phyloP scores from a whole-genome alignment of 2,113 vertebrate species.

The Crotalus helleri region DNA sequence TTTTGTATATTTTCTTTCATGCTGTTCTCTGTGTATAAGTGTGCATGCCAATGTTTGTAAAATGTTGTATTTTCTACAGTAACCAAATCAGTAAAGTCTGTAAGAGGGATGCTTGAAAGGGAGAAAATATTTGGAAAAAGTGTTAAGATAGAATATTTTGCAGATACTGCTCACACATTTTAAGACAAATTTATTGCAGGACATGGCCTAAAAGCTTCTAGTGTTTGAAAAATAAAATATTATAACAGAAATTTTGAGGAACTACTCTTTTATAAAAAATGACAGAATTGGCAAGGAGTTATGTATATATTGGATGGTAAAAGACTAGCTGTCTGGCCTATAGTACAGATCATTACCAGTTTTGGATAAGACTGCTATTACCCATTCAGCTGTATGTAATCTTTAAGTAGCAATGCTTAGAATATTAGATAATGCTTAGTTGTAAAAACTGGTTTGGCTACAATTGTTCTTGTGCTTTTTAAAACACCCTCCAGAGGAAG shows the following conservation, averaged over 20 bases:
- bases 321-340: neutral
- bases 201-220: neutral
- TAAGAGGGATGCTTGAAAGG: neutral
- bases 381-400: neutral
- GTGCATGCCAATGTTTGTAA: neutral
- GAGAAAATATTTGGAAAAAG: neutral
- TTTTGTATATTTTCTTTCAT: neutral
- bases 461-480: neutral
- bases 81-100: neutral
- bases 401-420: neutral
- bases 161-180: neutral
- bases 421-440: neutral
- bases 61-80: neutral
- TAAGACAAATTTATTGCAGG: neutral
- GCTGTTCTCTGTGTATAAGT: neutral
- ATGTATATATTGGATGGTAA: neutral
- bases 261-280: neutral
- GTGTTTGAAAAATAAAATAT: neutral
- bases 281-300: neutral
- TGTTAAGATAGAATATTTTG: neutral
- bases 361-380: neutral
- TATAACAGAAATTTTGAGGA: neutral
- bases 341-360: neutral
- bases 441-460: neutral
- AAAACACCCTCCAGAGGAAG: neutral